Base-by-base conservation (phyloP, 2,113 vertebrate species). In the Myiozetetes cayanensis region DNA sequence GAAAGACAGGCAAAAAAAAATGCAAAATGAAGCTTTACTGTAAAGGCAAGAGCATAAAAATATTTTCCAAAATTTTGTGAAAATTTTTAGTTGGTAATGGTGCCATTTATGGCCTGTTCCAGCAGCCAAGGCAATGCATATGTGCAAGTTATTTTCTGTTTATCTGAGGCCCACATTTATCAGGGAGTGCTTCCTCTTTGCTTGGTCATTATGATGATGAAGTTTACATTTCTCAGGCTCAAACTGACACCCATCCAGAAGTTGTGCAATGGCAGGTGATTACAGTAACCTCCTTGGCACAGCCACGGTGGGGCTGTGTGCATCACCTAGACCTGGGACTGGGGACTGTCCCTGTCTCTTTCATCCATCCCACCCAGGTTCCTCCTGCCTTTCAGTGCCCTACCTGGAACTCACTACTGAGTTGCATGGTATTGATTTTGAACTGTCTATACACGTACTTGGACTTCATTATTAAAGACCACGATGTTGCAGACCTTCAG, bases 171-270 rank as follows among this genome's bases (percentile, higher is more conserved):
- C 31, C 8, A 17, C 14, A 17, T 73, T 95, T 56, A 43, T 14
- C 37, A 72, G 23, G 4, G 20, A 33, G 70, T 62, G 12, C 37
- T 91, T 91, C 28, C 35, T 58, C 31, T 70, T 75, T 0, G 0
- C 9, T 85, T 92, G 61, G 75, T 87, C 59, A 44, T 77, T 35
- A 25, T 14, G 11, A 85, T 58, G 31, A 77, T 1, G 1, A 76
- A 56, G 37, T 86, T 90, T 66, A 68, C n/a, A 50, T 91, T 93
- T 92, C 56, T 77, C 79, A 80, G 33, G 62, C 31, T 89, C 55
- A 55, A 53, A 73, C 80, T 72, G 70, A 30, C 31, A 47, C 44
- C 55, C 50, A 67, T 62, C 9, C 39, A 86, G 56, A 55, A 80
- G 47, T 2, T 67, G 20, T n/a, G 35, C 19, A 73, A 63, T 25